Conservation (phyloP, 2,797 vertebrate genomes). For the Hydrocynus forskahlii region DNA sequence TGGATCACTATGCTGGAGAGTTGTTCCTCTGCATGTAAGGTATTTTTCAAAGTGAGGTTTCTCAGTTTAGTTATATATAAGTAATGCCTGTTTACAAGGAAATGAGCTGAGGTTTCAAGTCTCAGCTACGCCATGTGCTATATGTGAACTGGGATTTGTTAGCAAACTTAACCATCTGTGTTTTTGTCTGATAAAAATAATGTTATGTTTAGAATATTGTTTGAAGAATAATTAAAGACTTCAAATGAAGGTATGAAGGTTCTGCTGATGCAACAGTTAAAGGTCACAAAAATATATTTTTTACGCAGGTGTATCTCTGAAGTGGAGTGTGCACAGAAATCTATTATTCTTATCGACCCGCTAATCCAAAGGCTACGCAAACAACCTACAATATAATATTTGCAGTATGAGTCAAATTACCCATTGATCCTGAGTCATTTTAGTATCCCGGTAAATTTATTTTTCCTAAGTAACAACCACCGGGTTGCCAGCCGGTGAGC, state of each 20-base stretch:
- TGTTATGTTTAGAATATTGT: neutral
- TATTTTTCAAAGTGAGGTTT: too few species aligned
- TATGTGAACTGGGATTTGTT: too few species aligned
- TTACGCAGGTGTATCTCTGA: neutral
- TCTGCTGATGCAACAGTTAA: neutral
- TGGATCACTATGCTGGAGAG: too few species aligned
- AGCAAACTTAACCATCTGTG: too few species aligned
- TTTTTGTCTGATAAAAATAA: too few species aligned
- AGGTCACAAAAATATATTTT: neutral
- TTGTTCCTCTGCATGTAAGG: too few species aligned
- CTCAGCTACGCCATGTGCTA: too few species aligned
- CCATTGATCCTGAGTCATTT: conserved; percentile 27
- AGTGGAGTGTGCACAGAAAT: neutral
- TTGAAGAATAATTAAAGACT: neutral
- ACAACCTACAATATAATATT: conserved; percentile 24
- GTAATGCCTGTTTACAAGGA: too few species aligned
- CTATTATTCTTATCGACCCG: neutral
- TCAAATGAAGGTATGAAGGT: neutral
- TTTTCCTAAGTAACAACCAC: conserved; percentile 17
- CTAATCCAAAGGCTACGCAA: conserved; percentile 3
- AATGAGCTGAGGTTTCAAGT: too few species aligned
- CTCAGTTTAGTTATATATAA: too few species aligned
- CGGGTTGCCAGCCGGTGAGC: conserved; percentile 13
- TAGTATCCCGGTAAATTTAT: conserved; percentile 28
- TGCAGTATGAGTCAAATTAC: conserved; percentile 17